These are phyloP conservation scores for Umimayanthus kanabou DNA, from an alignment of 92 coral and sea anemone species.

Conservation along the genomic window DNA sequence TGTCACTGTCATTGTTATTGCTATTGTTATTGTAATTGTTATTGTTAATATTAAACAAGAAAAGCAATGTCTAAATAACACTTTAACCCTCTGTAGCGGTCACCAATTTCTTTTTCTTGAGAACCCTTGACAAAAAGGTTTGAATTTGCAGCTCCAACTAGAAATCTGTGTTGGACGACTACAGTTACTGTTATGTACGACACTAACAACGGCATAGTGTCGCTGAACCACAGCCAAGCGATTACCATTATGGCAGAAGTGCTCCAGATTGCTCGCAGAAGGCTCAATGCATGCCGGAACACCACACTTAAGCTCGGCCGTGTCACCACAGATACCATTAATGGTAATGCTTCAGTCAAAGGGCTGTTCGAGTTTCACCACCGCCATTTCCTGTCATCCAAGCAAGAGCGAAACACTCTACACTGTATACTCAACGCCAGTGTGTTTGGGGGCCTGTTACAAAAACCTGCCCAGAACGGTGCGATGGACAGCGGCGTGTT, in stretches of 20 bases:
- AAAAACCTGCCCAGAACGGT: neutral
- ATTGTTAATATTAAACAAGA: neutral
- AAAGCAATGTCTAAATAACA: neutral
- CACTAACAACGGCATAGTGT: neutral
- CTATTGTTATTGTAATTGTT: too few species aligned
- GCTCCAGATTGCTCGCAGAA: conserved; percentile 10
- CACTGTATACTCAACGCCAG: conserved; percentile 11
- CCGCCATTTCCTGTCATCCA: neutral
- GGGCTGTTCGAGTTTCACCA: conserved; percentile 32
- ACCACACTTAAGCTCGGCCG: conserved; percentile 7
- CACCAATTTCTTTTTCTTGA: neutral
- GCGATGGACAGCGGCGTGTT: neutral
- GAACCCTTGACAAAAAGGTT: too few species aligned
- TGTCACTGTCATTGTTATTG: too few species aligned
- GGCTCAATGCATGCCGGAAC: conserved; percentile 4
- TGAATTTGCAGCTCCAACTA: conserved; percentile 12
- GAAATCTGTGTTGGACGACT: conserved; percentile 4
- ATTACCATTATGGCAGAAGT: conserved; percentile 7
- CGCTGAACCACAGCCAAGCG: conserved; percentile 18
- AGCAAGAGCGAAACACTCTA: neutral
- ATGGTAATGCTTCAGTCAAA: neutral
- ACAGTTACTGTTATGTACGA: conserved; percentile 1
- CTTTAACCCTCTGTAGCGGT: neutral
- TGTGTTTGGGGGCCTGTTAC: neutral
- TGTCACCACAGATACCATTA: neutral